Evolutionary conservation across 2,888 invertebrate species (phyloP).

Genomic region (Ypsolopha scabrella): DNA sequence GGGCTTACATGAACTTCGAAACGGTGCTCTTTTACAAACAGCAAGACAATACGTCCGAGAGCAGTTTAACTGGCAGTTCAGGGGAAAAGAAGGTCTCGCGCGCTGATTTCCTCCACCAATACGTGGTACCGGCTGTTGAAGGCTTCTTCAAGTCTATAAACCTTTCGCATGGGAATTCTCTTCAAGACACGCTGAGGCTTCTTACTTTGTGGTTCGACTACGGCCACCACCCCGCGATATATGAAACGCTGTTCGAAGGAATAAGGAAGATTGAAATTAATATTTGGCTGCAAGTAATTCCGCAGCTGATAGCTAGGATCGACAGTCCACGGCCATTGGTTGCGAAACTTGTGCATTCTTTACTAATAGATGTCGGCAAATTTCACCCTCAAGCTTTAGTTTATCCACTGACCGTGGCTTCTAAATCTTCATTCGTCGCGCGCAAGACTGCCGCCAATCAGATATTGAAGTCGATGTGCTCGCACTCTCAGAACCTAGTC

Average conservation of each 20-base stretch:
- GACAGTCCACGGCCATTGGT: conserved; percentile 93
- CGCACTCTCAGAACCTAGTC: conserved; percentile 92
- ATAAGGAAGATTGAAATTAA: conserved; percentile 95
- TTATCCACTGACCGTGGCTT: conserved; percentile 97
- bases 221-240: conserved; percentile 93
- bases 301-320: conserved; percentile 97
- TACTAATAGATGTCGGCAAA: conserved; percentile 97
- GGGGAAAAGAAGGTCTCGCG: conserved; percentile 29
- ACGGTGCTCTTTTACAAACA: conserved; percentile 79
- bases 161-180: conserved; percentile 89
- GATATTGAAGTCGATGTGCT: conserved; percentile 95
- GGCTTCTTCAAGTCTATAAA: conserved; percentile 97
- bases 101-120: conserved; percentile 75
- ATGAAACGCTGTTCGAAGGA: conserved; percentile 93
- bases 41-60: conserved; percentile 51
- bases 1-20: conserved; percentile 98
- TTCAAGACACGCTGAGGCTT: conserved; percentile 96
- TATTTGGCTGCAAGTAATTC: conserved; percentile 99
- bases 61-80: conserved; percentile 41
- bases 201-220: conserved; percentile 98
- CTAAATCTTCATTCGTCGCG: conserved; percentile 89
- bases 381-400: conserved; percentile 98
- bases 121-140: conserved; percentile 93
- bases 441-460: conserved; percentile 93
- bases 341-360: conserved; percentile 89